Conservation (phyloP, 1,140 invertebrate species). For the Nixonia krombeini region DNA sequence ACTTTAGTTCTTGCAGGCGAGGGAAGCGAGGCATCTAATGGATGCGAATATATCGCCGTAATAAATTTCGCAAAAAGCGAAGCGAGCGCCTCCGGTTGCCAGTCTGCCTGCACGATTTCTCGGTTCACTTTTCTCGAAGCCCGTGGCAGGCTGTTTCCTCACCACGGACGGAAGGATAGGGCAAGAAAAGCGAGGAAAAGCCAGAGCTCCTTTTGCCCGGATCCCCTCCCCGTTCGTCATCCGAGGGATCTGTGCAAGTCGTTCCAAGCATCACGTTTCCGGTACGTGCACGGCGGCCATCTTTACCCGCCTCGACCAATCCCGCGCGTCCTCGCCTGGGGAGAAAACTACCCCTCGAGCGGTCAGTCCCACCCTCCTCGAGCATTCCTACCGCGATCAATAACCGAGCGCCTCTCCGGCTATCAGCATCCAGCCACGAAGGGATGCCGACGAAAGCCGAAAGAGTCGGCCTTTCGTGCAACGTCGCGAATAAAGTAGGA, state of each 20-base stretch:
- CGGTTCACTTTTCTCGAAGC: conserved; percentile 46
- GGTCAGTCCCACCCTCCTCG: conserved; percentile 53
- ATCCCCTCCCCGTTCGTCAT: conserved; percentile 29
- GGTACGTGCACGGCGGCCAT: conserved; percentile 64
- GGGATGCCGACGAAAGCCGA: conserved; percentile 41
- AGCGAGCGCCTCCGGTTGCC: conserved; percentile 37
- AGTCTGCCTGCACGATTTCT: conserved; percentile 29
- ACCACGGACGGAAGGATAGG: conserved; percentile 16
- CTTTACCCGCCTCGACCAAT: conserved; percentile 61
- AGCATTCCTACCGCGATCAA: conserved; percentile 51
- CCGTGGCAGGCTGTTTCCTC: conserved; percentile 35
- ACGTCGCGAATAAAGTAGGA: conserved; percentile 32
- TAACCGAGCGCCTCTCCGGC: conserved; percentile 38
- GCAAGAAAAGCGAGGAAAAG: conserved; percentile 42
- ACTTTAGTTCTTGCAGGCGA: conserved; percentile 54
- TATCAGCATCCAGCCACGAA: conserved; percentile 42
- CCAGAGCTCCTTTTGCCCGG: conserved; percentile 11
- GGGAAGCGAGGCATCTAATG: conserved; percentile 68
- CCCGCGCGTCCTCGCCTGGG: conserved; percentile 24
- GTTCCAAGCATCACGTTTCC: conserved; percentile 63
- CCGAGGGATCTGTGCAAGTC: conserved; percentile 44
- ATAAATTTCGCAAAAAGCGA: conserved; percentile 72
- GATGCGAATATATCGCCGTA: conserved; percentile 72
- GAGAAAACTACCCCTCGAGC: conserved; percentile 60
- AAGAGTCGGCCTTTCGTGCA: conserved; percentile 25